A percentile compares a stretch with the other conserved stretches of the same genome.
Evolutionary conservation across 2,113 vertebrate genomes (phyloP).

Genomic region (Taurulus bubalis): DNA sequence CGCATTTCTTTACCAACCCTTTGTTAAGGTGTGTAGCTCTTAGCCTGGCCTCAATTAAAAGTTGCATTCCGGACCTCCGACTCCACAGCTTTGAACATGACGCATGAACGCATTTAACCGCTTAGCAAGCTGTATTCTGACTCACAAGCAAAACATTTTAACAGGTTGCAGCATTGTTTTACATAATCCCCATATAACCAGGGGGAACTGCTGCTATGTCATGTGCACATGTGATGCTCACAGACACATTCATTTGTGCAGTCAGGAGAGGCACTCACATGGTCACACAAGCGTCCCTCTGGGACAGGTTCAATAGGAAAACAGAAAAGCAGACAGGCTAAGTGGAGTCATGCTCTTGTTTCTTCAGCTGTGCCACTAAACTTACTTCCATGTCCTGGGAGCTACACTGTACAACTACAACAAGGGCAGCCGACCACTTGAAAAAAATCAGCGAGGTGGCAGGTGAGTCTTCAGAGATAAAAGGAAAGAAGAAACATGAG

Average conservation of each 20-base stretch:
- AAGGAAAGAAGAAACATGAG: constrained; percentile 7
- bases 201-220: constrained; percentile 38
- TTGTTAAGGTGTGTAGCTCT: constrained; percentile 9
- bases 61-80: constrained; percentile 56
- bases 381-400: constrained; percentile 47
- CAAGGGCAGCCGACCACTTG: constrained; percentile 26
- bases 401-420: constrained; percentile 29
- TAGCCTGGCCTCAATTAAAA: constrained; percentile 59
- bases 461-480: constrained; percentile 33
- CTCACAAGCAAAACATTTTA: constrained; percentile 60
- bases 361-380: constrained; percentile 77
- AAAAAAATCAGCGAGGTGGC: constrained; percentile 3
- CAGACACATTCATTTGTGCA: constrained; percentile 20
- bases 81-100: constrained; percentile 37
- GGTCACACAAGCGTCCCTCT: constrained; percentile 51
- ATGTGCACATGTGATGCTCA: constrained; percentile 40
- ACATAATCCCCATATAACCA: constrained; percentile 53
- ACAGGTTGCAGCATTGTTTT: constrained; percentile 58
- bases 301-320: constrained; percentile 72
- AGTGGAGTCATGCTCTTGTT: constrained; percentile 78
- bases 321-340: constrained; percentile 74
- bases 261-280: constrained; percentile 48
- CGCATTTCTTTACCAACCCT: neutral
- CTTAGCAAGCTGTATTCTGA: constrained; percentile 31
- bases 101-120: constrained; percentile 23